phyloP scores from a whole-genome alignment of 2,113 vertebrate species.

The Nanger granti region DNA sequence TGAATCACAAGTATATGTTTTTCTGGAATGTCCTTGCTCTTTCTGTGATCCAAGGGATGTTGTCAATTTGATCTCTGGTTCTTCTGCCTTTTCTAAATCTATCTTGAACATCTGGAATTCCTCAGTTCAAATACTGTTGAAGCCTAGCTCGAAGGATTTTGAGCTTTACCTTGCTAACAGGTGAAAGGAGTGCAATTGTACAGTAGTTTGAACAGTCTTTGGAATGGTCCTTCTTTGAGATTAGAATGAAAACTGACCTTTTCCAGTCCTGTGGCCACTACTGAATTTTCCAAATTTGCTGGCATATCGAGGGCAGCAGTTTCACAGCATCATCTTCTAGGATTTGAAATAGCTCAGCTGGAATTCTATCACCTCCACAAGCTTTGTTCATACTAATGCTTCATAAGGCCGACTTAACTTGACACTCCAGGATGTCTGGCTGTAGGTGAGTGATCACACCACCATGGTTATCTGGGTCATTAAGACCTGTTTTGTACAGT shows the following conservation, averaged over 20 bases:
- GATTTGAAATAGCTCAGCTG: background rate
- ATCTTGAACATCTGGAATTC: background rate
- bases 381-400: background rate
- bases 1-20: background rate
- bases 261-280: background rate
- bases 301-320: background rate
- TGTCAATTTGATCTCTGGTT: background rate
- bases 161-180: background rate
- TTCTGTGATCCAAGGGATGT: background rate
- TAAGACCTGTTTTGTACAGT: background rate
- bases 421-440: background rate
- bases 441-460: background rate
- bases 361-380: background rate
- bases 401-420: background rate
- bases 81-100: background rate
- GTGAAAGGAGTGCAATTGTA: background rate
- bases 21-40: background rate
- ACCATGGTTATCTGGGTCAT: background rate
- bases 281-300: background rate
- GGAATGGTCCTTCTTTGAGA: background rate
- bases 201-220: background rate
- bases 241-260: background rate
- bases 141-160: background rate
- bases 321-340: background rate
- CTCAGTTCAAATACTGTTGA: background rate